Evolutionary conservation across 2,888 invertebrate genomes (phyloP), one percentile per base, ranked within the genome.

Genomic region (Athalia circularis): DNA sequence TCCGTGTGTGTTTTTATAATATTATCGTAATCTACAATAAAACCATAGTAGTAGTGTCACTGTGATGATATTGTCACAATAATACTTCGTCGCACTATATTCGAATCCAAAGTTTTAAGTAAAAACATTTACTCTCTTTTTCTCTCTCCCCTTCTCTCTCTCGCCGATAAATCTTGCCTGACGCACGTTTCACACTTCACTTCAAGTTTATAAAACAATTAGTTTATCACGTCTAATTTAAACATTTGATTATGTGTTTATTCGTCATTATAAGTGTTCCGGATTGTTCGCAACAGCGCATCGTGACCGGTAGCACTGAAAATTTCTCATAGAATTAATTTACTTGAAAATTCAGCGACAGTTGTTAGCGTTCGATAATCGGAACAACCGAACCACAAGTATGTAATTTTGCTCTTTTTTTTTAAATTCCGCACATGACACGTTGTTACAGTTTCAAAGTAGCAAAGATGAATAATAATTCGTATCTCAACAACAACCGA

Each of bases 21-120:
- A 29, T 29, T 29, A 29, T 29, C 29, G 8, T 54, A 11, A 11
- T 54, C 91, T 91, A 87, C 91, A 90, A 91, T 88, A 90, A 90
- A 91, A 88, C 87, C 90, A 15, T 91, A 90, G 90, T 64, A 15
- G 8, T 43, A 9, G 9, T 13, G 64, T 64, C 64, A 43, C 45
- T 64, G 64, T 64, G 9, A 43, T 64, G 9, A 13, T 64, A 29
- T 64, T 9, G 29, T 43, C 29, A 15, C 64, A 43, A 15, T 13
- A 43, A 15, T n/a, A n/a, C 59, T n/a, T 57, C 59, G 11, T 54
- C 54, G n/a, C 54, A 11, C 54, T 8, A 54, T n/a, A 54, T 54
- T n/a, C 54, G 54, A 54, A 54, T 54, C 54, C 54, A 54, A 54
- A 54, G 54, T 54, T 54, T 54, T n/a, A n/a, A 54, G 54, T 54